A percentile compares a stretch with the other conserved stretches of the same genome.
phyloP scores from a whole-genome alignment of 2,113 vertebrate species.

The Bujurquina vittata region DNA sequence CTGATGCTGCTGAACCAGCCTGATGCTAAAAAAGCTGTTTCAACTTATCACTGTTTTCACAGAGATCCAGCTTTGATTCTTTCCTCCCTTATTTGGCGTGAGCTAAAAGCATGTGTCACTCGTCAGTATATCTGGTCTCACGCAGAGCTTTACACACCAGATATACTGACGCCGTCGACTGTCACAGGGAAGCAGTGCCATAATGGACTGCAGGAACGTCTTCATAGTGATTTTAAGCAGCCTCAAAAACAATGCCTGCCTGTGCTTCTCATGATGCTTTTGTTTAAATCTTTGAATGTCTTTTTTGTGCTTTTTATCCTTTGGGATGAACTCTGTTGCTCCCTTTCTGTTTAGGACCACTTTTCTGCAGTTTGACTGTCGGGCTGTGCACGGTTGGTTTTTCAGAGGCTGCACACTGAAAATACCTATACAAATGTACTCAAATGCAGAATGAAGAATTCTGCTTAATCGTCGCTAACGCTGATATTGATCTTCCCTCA shows the following conservation, averaged over 20 bases:
- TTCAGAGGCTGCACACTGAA: not conserved
- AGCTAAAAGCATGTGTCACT: not conserved
- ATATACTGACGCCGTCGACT: no score
- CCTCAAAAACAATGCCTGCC: not conserved
- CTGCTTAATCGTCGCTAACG: no score
- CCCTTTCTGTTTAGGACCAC: no score
- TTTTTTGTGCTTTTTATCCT: not conserved
- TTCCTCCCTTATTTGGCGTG: not conserved
- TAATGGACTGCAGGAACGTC: rapidly evolving
- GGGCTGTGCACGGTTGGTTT: not conserved
- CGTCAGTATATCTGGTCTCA: no score
- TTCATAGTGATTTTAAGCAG: not conserved
- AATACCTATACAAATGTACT: no score
- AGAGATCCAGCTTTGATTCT: not conserved
- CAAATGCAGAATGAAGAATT: no score
- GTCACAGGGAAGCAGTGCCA: not conserved
- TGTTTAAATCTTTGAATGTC: not conserved
- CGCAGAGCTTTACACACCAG: no score
- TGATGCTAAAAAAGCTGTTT: not conserved
- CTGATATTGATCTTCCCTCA: no score
- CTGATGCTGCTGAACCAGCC: not conserved
- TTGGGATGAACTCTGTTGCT: not conserved
- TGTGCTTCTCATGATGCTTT: rapidly evolving
- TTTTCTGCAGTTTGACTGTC: not conserved
- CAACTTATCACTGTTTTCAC: not conserved